Base-by-base conservation (phyloP, 1,140 invertebrate genomes). In the Coelopa frigida region DNA sequence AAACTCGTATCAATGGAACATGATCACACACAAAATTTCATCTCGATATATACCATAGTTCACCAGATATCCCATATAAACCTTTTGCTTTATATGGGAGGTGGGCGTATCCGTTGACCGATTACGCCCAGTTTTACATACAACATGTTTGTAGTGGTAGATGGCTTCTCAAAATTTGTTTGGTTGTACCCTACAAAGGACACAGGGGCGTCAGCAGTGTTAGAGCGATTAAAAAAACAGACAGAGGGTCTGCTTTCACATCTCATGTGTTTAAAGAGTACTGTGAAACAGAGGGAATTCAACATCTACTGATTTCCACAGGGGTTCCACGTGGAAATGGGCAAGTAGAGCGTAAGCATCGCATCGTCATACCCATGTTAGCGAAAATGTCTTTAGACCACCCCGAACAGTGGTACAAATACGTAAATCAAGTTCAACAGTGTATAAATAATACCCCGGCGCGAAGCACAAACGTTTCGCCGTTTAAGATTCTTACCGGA, bases 121-220 rank as follows among this genome's bases (percentile, higher is more conserved):
- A n/a, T n/a, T n/a, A n/a, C n/a, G n/a, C n/a, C 26, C 58, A 57
- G 1, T 51, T 49, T 0, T 46, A 51, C 41, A 12, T 51, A 5
- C 46, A 51, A 70, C 51, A 56, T 72, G 8, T 56, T 73, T 0
- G 57, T 51, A 0, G 45, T 72, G 0, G 46, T 70, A 3, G 68
- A 71, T 48, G 60, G 44, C 1, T 72, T 70, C 52, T 58, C 60
- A 3, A 71, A 72, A 31, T 73, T 70, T 52, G 46, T 55, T 11
- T 42, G 40, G 40, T 18, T 42, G 22, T 29, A 11, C 17, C 40
- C 24, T 6, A 29, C 26, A 11, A 29, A 42, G 42, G 44, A 43
- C 22, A 71, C 37, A 39, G 5, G 7, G 5, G 15, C 15, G 5
- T 17, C 20, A 5, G 14, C 6, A 39, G 37, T 39, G 11, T 5